Base-by-base conservation (phyloP, 2,888 invertebrate genomes). In the Tanytarsus gracilentus region DNA sequence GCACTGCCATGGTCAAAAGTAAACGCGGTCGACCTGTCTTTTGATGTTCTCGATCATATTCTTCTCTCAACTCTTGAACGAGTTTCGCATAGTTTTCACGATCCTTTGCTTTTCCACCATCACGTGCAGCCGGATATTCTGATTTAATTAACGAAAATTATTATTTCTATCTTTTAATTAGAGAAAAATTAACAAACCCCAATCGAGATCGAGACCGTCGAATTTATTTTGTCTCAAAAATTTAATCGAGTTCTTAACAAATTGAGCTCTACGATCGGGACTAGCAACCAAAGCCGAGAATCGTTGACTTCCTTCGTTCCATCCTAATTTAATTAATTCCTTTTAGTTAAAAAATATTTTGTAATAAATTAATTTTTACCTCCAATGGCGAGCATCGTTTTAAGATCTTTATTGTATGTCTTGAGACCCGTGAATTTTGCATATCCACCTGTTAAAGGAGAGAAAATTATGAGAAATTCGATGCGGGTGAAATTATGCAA, bases 361-460 rank as follows among this genome's bases (percentile, higher is more conserved):
- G 7, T n/a, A 26, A 26, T n/a, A 44, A 18, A 18, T 18, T 49
- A 14, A 49, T 21, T 33, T n/a, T 53, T 53, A 53, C 53, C 82
- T 1, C 94, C 94, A 66, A 94, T 89, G 8, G 94, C 94, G 65
- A 95, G 78, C 76, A 95, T 75, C 0, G 93, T 93, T 75, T 93
- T 93, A 69, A 94, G 72, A 64, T 90, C 84, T 71, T 90, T 91
- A 75, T 94, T 94, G 77, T 92, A 93, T 0, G 91, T 89, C 76
- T 94, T 94, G 62, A 94, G 78, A 0, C 92, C 93, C 36, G 86
- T 92, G 75, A 94, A 94, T 76, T 94, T 94, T 21, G 92, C 90
- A 73, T 93, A 94, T 44, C 94, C 94, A 70, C 93, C 92, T 93
- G 66, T 23, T 61, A 64, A n/a, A 44, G 6, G 62, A 23, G 49